Conservation (phyloP, 2,113 vertebrate genomes). For the Labeo catla region DNA sequence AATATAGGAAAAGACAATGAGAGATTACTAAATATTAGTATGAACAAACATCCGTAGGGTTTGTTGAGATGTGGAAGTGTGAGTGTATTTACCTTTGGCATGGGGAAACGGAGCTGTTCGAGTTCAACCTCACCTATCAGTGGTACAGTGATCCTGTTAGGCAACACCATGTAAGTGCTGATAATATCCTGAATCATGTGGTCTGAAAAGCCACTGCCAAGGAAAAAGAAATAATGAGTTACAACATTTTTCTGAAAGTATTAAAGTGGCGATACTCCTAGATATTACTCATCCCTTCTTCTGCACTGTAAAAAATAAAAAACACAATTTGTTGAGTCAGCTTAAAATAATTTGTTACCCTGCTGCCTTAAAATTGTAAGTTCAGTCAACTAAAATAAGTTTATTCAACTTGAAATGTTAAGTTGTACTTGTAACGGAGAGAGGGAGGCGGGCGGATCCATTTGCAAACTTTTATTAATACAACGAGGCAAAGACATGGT, state of each 20-base stretch:
- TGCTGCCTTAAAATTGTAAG: too few species aligned
- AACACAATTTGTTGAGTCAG: too few species aligned
- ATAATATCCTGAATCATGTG: constrained; percentile 94
- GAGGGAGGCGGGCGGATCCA: too few species aligned
- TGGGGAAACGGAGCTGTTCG: constrained; percentile 88
- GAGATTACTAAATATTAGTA: background rate
- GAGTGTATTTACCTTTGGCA: constrained; percentile 87
- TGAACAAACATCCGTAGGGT: background rate
- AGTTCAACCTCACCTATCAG: constrained; percentile 91
- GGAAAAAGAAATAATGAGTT: constrained; percentile 15
- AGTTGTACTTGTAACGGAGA: too few species aligned
- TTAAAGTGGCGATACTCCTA: background rate
- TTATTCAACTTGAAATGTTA: too few species aligned
- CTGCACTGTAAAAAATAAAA: too few species aligned
- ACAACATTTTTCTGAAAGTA: background rate
- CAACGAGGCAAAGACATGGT: too few species aligned
- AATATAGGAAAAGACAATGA: background rate
- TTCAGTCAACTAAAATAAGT: too few species aligned
- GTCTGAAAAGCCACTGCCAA: constrained; percentile 87
- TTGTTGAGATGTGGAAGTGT: background rate
- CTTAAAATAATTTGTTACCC: too few species aligned
- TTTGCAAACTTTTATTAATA: too few species aligned
- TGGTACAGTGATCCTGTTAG: constrained; percentile 93
- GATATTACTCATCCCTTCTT: background rate
- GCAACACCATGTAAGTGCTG: constrained; percentile 92